Evolutionary conservation across 2,113 vertebrate species (phyloP), one percentile per base, ranked within the genome.

Genomic region (Arizona elegans): DNA sequence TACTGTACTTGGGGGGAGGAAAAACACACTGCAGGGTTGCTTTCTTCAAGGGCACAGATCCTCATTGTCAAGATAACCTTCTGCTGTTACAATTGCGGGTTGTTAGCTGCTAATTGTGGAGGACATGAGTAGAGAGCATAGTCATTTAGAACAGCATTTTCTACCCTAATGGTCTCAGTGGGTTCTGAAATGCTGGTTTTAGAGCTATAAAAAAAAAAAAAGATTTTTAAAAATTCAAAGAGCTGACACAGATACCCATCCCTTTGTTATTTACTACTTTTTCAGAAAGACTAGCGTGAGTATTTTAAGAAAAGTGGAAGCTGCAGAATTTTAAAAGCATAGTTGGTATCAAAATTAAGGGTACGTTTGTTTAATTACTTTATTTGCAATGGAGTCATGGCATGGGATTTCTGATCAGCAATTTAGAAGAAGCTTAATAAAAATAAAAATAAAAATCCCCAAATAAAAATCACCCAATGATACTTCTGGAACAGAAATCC

Each of bases 11-110:
- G 11, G 65, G 13, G 29, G 11, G 59, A 24, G 24, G 11, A 6
- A 19, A n/a, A 9, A 59, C 86, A 55, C 86, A 55, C 91, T 88
- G 56, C 91, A 91, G n/a, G 93, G 94, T 88, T 91, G 93, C 21
- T 95, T 75, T 62, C 9, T 50, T 54, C 62, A 38, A 9, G 62
- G 94, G 75, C 56, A 59, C 43, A 93, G 92, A n/a, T 11, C 23
- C 56, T 43, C 65, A 89, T 58, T 94, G 70, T 54, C 0, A 0
- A 9, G 55, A 59, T 89, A 33, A 26, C 24, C 17, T 93, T 81
- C 75, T 86, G 52, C 29, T 50, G 38, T 85, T 23, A 50, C 91
- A 56, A 0, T 50, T 91, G 70, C 33, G 24, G 38, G 52, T 91
- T 91, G 52, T 0, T 33, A 95, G 62, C 50, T 62, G 11, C 91